phyloP scores from a whole-genome alignment of 2,113 vertebrate genomes.

The Lagopus muta region DNA sequence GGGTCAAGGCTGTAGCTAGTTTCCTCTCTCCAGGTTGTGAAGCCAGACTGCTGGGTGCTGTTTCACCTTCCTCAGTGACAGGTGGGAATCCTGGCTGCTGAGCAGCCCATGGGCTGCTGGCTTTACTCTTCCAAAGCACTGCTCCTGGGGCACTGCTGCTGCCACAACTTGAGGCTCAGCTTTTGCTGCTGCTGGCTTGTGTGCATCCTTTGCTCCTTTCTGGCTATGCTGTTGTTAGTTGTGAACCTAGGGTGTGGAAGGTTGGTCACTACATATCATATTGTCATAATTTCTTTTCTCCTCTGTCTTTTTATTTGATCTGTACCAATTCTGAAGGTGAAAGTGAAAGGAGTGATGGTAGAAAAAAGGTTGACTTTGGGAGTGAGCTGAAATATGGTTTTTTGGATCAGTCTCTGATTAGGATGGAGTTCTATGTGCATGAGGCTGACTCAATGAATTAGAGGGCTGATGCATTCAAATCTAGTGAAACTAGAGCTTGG shows the following conservation, averaged over 20 bases:
- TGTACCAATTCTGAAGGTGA: background rate
- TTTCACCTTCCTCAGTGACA: background rate
- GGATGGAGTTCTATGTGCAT: background rate
- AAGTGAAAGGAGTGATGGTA: background rate
- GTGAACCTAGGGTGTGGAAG: background rate
- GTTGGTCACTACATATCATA: background rate
- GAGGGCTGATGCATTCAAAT: no score
- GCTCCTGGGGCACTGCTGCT: conserved; percentile 44
- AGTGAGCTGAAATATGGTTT: background rate
- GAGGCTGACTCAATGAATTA: background rate
- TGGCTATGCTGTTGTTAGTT: background rate
- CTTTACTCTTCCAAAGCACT: background rate
- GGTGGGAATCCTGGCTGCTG: background rate
- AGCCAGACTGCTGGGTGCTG: background rate
- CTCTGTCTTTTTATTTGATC: background rate
- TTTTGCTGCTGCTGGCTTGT: conserved; percentile 1
- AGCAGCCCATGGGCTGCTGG: background rate
- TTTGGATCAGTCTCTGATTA: background rate
- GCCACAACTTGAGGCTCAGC: conserved; percentile 6
- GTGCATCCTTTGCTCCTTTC: background rate
- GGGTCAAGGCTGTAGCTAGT: background rate
- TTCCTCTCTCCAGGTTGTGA: background rate
- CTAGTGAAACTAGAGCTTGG: background rate
- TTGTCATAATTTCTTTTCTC: background rate
- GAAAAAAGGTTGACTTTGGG: background rate